Evolutionary conservation across 2,113 vertebrate genomes (phyloP).

Genomic region (Neolamprologus fasciatus): DNA sequence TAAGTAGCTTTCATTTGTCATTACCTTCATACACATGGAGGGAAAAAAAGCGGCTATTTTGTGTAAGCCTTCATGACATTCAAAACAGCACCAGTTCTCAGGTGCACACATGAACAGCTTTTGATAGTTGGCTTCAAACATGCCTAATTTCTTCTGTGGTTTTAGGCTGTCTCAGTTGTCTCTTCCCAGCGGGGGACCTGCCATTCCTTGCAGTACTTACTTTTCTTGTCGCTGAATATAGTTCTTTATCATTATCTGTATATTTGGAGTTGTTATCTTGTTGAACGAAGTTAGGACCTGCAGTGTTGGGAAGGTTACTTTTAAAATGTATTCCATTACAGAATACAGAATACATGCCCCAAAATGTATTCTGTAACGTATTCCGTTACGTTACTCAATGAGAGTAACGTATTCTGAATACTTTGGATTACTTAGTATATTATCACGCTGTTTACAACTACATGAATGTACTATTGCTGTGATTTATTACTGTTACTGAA

Average conservation of each 20-base stretch:
- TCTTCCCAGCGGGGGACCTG: not conserved
- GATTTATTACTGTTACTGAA: too few species aligned
- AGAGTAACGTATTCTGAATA: too few species aligned
- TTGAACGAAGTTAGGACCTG: not conserved
- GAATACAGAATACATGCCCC: too few species aligned
- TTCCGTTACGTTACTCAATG: too few species aligned
- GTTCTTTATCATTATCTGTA: not conserved
- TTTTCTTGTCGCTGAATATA: not conserved
- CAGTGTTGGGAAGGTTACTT: too few species aligned
- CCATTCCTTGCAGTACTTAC: not conserved
- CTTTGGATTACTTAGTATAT: too few species aligned
- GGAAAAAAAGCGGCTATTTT: fast-evolving
- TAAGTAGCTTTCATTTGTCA: not conserved
- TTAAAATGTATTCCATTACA: too few species aligned
- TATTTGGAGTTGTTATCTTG: not conserved
- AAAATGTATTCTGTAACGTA: too few species aligned
- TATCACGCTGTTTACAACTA: too few species aligned
- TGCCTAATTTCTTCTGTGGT: not conserved
- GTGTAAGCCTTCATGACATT: not conserved
- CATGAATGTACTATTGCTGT: too few species aligned
- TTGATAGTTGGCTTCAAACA: not conserved
- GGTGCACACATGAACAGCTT: not conserved
- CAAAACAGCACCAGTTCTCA: not conserved
- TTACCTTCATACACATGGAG: not conserved
- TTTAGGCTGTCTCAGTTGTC: not conserved